Conservation (phyloP, 1,140 invertebrate species). For the Caenorhabditis remanei region DNA sequence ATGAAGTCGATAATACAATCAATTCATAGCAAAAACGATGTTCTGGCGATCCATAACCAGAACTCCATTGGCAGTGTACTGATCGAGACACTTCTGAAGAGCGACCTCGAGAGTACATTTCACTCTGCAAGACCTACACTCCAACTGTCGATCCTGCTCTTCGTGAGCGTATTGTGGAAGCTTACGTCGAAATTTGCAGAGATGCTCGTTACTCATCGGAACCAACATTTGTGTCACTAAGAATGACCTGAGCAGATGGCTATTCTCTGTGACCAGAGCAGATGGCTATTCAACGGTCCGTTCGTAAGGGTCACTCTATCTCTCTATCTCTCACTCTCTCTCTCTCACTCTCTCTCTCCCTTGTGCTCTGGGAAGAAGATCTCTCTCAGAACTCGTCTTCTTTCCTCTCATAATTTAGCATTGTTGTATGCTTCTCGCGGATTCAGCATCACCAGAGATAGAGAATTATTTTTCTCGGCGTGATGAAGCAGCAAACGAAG, state of each 20-base stretch:
- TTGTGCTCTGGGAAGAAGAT: no score
- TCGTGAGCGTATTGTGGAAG: constrained; percentile 81
- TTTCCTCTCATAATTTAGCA: no score
- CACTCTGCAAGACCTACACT: constrained; percentile 89
- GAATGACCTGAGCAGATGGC: no score
- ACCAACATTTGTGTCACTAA: constrained; percentile 92
- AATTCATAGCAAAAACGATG: constrained; percentile 65
- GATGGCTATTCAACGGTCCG: constrained; percentile 56
- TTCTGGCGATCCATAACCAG: constrained; percentile 68
- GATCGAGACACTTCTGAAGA: constrained; percentile 67
- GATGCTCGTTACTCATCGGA: constrained; percentile 91
- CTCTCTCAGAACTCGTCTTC: no score
- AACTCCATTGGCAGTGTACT: constrained; percentile 64
- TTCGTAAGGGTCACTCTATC: constrained; percentile 56
- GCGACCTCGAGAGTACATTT: constrained; percentile 84
- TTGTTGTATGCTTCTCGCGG: no score
- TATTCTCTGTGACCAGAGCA: constrained; percentile 84
- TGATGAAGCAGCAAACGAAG: no score
- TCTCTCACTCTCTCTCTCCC: no score
- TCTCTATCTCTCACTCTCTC: no score
- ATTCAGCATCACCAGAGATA: no score
- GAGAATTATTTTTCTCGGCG: no score
- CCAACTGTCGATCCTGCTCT: constrained; percentile 89
- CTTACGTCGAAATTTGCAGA: constrained; percentile 92
- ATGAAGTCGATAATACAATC: background rate